Percentiles rank a stretch among this genome's conserved stretches.
These are phyloP conservation scores for Ferrisia virgata DNA, from an alignment of 2,888 invertebrate species.

Conservation along the genomic window DNA sequence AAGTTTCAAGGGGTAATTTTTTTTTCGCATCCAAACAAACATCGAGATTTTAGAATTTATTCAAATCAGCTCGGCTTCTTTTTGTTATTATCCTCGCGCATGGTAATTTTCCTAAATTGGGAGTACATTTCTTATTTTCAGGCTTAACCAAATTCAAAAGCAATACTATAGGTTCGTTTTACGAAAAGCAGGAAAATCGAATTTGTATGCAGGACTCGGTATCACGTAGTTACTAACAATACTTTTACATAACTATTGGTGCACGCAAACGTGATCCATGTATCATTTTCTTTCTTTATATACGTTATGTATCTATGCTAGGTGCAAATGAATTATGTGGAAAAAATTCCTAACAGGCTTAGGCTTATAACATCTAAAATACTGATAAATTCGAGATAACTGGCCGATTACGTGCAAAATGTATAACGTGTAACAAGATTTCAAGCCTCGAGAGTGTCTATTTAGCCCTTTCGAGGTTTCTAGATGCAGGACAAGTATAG, in stretches of 20 bases:
- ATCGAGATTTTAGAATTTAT: conserved; percentile 8
- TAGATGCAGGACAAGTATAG: not conserved
- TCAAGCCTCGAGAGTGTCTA: not conserved
- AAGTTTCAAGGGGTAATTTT: not conserved
- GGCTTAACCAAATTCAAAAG: conserved; percentile 13
- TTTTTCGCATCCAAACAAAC: not conserved
- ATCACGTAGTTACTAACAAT: conserved; percentile 23
- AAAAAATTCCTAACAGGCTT: not conserved
- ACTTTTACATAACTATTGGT: conserved; percentile 24
- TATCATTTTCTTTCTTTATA: conserved; percentile 4
- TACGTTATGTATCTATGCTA: not conserved
- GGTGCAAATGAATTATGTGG: conserved; percentile 15
- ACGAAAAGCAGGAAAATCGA: not conserved
- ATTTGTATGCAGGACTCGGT: conserved; percentile 3
- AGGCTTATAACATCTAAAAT: not conserved
- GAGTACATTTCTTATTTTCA: conserved; percentile 9
- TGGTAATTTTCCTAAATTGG: conserved; percentile 18
- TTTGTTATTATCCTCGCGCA: not conserved
- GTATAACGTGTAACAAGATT: not conserved
- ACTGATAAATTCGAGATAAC: conserved; percentile 16
- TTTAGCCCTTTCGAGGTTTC: not conserved
- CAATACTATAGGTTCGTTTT: not conserved
- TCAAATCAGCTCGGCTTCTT: not conserved
- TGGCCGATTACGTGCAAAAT: not conserved
- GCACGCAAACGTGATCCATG: conserved; percentile 11